Conservation (phyloP, 2,888 invertebrate species). For the Drosophila putrida region DNA sequence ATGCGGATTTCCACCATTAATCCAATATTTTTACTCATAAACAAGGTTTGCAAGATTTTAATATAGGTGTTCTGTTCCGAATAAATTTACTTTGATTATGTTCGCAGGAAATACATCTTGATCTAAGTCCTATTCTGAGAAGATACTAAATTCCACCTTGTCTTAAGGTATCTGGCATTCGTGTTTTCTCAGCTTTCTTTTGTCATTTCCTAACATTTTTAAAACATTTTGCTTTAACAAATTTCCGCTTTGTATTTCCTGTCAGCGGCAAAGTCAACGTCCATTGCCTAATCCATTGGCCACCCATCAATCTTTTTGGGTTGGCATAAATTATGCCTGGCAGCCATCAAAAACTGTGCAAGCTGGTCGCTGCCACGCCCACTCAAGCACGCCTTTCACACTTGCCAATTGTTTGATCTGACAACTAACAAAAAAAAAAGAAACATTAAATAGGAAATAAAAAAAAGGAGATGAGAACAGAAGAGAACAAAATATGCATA, state of each 20-base stretch:
- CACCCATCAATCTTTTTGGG: conserved; percentile 16
- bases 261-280: conserved; percentile 29
- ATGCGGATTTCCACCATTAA: no score
- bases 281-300: conserved; percentile 26
- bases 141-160: no score
- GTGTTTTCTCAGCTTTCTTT: neutral
- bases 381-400: conserved; percentile 19
- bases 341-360: conserved; percentile 10
- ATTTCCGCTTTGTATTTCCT: conserved; percentile 60
- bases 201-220: conserved; percentile 19
- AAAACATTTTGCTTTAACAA: conserved; percentile 47
- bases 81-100: no score
- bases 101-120: no score
- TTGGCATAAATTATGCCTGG: conserved; percentile 56
- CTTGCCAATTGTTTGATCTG: conserved; percentile 44
- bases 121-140: no score
- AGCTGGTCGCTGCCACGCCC: conserved; percentile 36
- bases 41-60: no score
- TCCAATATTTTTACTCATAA: no score
- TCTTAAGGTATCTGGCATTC: conserved; percentile 4
- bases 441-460: neutral
- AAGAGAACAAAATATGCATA: conserved; percentile 41
- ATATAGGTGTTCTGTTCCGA: no score
- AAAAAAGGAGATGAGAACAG: neutral
- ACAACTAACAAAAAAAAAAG: conserved; percentile 2